These are phyloP conservation scores for Rhynchophorus ferrugineus DNA, from an alignment of 1,140 invertebrate genomes.

Conservation along the genomic window DNA sequence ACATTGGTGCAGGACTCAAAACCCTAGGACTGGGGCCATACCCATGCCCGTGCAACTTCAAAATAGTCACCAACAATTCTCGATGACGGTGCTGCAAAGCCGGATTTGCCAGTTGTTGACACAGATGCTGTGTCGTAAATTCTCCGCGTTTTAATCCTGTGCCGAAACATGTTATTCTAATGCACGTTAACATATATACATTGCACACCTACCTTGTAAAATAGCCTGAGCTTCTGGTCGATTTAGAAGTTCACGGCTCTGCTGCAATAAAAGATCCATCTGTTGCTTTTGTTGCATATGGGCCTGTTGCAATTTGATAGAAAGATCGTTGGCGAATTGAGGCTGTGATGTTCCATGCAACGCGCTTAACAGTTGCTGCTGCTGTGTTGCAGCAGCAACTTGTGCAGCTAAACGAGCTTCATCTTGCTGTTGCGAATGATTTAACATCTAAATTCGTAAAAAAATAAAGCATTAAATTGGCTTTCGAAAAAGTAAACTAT, in stretches of 20 bases:
- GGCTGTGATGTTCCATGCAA: conserved; percentile 36
- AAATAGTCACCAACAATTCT: conserved; percentile 62
- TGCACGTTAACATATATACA: neutral
- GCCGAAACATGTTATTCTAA: neutral
- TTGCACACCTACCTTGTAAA: conserved; percentile 50
- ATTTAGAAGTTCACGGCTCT: conserved; percentile 54
- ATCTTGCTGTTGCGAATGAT: conserved; percentile 45
- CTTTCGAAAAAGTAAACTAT: neutral
- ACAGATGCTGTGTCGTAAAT: conserved; percentile 62
- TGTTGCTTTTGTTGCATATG: conserved; percentile 37
- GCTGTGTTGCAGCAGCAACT: conserved; percentile 27
- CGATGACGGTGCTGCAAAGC: conserved; percentile 61
- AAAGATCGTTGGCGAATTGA: conserved; percentile 41
- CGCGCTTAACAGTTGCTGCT: conserved; percentile 36
- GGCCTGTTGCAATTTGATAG: conserved; percentile 49
- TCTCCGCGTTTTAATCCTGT: conserved; percentile 60
- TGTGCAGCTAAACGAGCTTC: conserved; percentile 37
- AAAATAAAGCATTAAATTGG: neutral
- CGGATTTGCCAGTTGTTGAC: conserved; percentile 65
- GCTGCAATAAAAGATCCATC: conserved; percentile 43
- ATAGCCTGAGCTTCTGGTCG: conserved; percentile 66
- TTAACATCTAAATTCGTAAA: conserved; percentile 44
- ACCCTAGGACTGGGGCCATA: conserved; percentile 45
- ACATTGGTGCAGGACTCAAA: conserved; percentile 44
- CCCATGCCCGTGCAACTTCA: conserved; percentile 44